Base-by-base conservation (phyloP, 2,888 invertebrate genomes). In the Rotaria magnacalcarata region DNA sequence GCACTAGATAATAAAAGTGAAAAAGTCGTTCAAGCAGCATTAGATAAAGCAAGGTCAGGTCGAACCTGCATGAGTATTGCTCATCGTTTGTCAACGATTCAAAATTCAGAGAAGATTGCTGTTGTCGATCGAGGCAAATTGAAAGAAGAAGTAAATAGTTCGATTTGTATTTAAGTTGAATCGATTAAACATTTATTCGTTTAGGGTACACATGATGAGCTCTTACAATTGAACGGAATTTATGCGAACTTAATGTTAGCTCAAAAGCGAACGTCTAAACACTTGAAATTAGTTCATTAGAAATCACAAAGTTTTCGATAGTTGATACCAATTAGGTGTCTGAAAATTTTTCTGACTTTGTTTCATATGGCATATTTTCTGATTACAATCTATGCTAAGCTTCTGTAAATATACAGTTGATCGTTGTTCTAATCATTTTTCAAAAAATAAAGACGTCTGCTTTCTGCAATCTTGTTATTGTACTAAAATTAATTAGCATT, bases 1-100 rank as follows among this genome's bases (percentile, higher is more conserved):
- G 86, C 86, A 8, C 58, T 86, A 67, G 67, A 67, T 67, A 67
- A 67, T 67, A 67, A 67, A 27, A 67, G 67, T 34, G 67, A 67
- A 67, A 67, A 67, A 19, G 80, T 80, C 8, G 86, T 86, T 34
- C 86, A 86, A 84, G 84, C 84, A 34, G 74, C 86, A 50, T 84
- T 86, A 16, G 86, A 86, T 84, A 86, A 84, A 41, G 86, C 86
- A 67, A 84, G 84, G 84, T 60, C 84, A 8, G 86, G 86, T 50
- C 80, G 86, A 84, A 84, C 86, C 10, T 86, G 86, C 54, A 24
- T 86, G 14, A 84, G 67, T 2, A 86, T 86, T 24, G 86, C 86
- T 41, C 86, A 86, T 86, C 84, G 54, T 47, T 8, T 80, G 7
- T 47, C 80, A n/a, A 80, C 80, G 8, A 80, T 80, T 47, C 47